Evolutionary conservation across 2,113 vertebrate genomes (phyloP), one percentile per base, ranked within the genome.

Genomic region (Centropus bengalensis): DNA sequence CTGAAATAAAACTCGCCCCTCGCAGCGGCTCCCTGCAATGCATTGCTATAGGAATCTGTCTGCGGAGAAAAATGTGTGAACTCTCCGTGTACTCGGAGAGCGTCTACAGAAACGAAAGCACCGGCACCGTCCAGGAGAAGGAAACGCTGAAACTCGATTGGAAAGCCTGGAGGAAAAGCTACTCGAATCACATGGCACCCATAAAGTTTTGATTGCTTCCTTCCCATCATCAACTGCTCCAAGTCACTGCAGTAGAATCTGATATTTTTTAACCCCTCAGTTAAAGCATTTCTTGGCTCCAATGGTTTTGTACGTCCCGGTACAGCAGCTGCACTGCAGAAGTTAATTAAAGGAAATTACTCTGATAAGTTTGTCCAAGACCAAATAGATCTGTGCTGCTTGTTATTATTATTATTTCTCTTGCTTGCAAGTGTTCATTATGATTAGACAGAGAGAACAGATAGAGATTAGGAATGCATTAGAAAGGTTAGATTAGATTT

Each of bases 141-240:
- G 59, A 36, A 64, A 42, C 4, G 6, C 8, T 13, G 75, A 77
- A 63, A 42, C 3, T 1, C 3, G 68, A 16, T 5, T 42, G 82
- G 82, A 88, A 33, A 82, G 75, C 33, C 40, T 11, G 74, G 42
- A 69, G 67, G 75, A 77, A 94, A 94, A 77, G 51, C 68, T 64
- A 71, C 59, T 45, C 10, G 1, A 10, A 66, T n/a, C 45, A 14
- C 26, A 2, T 40, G 10, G 68, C 55, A 33, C 68, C 70, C 45
- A 5, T 4, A 30, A 47, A 11, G 22, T 21, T 11, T 10, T 27
- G 51, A 40, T 7, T 9, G 42, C 18, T 74, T 88, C 76, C 78
- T 55, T 15, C 22, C 73, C 13, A 0, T 5, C 40, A 36, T n/a
- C 60, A 68, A 78, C 70, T 1, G 24, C 83, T 45, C 83, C 84